These are phyloP conservation scores for Aulostomus chinensis DNA, from an alignment of 2,797 vertebrate species.

Conservation along the genomic window DNA sequence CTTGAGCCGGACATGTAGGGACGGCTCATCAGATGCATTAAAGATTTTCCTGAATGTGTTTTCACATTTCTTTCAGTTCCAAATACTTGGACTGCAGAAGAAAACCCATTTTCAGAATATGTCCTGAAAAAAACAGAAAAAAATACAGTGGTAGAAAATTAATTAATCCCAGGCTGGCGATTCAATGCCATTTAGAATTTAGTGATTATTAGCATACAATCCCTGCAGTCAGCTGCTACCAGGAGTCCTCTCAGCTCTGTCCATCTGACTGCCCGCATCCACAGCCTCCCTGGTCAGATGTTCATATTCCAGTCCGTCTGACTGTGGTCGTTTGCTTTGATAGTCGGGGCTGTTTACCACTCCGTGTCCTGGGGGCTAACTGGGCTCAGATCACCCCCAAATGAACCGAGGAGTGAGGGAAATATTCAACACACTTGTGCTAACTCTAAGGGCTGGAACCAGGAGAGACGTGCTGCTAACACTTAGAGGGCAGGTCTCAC, in stretches of 20 bases:
- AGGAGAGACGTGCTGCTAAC: conserved; percentile 39
- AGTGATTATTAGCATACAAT: too few relatives aligned
- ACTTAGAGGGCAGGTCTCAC: conserved; percentile 46
- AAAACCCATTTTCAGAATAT: too few relatives aligned
- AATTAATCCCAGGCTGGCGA: too few relatives aligned
- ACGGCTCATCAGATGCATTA: conserved; percentile 1
- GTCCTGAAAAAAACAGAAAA: too few relatives aligned
- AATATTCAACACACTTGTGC: conserved; percentile 83
- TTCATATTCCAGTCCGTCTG: conserved; percentile 77
- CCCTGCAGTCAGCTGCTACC: conserved; percentile 29
- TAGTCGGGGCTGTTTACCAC: conserved; percentile 79
- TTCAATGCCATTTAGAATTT: too few relatives aligned
- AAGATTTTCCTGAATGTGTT: too few relatives aligned
- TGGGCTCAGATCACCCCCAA: conserved; percentile 76
- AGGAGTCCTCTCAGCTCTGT: conserved; percentile 42
- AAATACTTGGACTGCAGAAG: too few relatives aligned
- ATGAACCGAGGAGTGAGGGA: conserved; percentile 80
- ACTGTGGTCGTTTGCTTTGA: conserved; percentile 76
- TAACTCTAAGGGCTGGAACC: conserved; percentile 57
- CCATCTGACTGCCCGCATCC: conserved; percentile 43
- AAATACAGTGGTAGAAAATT: too few relatives aligned
- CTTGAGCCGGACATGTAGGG: not conserved
- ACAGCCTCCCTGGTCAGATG: conserved; percentile 57
- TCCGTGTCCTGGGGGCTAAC: conserved; percentile 71
- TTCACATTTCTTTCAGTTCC: too few relatives aligned